phyloP scores from a whole-genome alignment of 2,113 vertebrate species.

The Gymnogyps californianus region DNA sequence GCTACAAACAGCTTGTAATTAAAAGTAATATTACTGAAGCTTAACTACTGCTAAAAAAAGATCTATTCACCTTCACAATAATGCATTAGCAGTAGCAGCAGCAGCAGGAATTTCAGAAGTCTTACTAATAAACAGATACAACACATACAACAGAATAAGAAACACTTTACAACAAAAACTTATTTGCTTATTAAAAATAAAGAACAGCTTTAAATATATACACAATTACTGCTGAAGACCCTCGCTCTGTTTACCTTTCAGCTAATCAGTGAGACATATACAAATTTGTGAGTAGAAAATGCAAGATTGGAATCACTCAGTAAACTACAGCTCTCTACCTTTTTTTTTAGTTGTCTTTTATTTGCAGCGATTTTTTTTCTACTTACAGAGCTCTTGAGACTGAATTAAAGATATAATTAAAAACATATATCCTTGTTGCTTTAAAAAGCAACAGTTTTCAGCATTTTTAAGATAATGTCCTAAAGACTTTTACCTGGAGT shows the following conservation, averaged over 20 bases:
- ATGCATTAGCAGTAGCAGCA: background rate
- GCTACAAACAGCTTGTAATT: background rate
- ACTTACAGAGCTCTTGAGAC: background rate
- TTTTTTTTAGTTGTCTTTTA: background rate
- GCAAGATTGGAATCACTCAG: background rate
- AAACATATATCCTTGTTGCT: background rate
- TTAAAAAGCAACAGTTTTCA: background rate
- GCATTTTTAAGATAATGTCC: background rate
- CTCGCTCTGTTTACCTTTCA: background rate
- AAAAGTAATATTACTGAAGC: background rate
- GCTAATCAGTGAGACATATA: background rate
- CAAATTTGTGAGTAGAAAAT: background rate
- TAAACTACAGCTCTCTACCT: background rate
- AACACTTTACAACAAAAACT: background rate
- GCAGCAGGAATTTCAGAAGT: background rate
- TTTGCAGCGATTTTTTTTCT: background rate
- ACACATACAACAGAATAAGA: background rate
- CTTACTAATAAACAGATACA: background rate
- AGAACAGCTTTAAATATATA: background rate
- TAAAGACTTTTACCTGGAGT: background rate
- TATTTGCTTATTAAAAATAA: background rate
- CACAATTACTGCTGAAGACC: background rate
- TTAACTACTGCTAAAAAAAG: background rate
- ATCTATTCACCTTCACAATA: background rate
- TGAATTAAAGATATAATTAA: background rate